Evolutionary conservation across 2,797 vertebrate genomes (phyloP).

Genomic region (Eurystomus glaucurus): DNA sequence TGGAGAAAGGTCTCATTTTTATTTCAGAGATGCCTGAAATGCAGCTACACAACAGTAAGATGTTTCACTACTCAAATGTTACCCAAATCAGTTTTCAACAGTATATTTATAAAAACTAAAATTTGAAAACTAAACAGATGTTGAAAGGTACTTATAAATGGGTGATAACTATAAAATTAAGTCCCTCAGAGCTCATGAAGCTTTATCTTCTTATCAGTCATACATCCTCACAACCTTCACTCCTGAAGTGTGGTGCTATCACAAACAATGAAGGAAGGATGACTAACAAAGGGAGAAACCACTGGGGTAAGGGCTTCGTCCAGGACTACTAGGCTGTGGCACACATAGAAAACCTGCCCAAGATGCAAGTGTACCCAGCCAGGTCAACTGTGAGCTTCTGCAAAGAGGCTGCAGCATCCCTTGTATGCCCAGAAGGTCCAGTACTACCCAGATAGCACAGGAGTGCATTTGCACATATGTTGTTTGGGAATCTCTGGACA

Average conservation of each 20-base stretch:
- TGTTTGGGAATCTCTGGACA: not conserved
- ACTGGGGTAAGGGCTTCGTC: not conserved
- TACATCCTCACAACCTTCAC: not conserved
- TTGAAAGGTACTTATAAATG: not conserved
- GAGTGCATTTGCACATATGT: rapidly evolving
- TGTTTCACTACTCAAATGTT: not conserved
- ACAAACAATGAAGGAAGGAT: not conserved
- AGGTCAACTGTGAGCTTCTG: not conserved
- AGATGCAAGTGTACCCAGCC: rapidly evolving
- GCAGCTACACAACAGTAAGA: not conserved
- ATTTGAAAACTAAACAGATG: not conserved
- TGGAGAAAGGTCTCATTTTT: not conserved
- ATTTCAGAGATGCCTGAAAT: not conserved
- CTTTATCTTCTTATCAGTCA: not conserved
- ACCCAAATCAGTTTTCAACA: not conserved
- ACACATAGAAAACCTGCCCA: not conserved
- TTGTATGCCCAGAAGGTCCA: not conserved
- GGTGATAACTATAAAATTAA: rapidly evolving
- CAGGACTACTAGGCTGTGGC: not conserved
- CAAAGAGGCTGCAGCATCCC: not conserved
- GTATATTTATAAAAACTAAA: not conserved
- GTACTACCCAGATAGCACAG: not conserved
- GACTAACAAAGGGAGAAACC: not conserved
- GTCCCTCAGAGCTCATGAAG: not conserved
- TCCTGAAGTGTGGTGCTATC: not conserved